These are phyloP conservation scores for Aurelia aurita DNA, from an alignment of 30 jellyfish, hydroid and myxozoan genomes.

Conservation along the genomic window DNA sequence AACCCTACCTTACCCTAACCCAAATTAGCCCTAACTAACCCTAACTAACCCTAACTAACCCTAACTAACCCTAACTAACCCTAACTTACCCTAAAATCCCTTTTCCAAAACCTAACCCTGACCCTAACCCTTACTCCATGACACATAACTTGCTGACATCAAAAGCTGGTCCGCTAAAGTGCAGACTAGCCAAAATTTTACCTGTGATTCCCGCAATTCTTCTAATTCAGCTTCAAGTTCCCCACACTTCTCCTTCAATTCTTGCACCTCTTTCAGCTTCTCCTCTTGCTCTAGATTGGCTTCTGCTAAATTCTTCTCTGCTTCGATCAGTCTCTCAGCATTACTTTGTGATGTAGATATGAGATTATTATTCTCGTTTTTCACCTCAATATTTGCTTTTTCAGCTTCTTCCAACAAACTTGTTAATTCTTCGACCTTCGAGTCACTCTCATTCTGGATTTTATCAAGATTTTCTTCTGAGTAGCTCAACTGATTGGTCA, in stretches of 20 bases:
- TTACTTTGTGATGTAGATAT: slow-evolving; percentile 38
- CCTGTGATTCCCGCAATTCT: slow-evolving; percentile 14
- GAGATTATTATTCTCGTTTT: slow-evolving; percentile 43
- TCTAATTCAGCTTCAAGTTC: slow-evolving; percentile 36
- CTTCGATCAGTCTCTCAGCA: slow-evolving; percentile 38
- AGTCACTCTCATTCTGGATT: slow-evolving; percentile 38
- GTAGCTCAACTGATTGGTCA: slow-evolving; percentile 55
- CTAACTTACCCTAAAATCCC: no score
- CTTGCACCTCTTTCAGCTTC: slow-evolving; percentile 29
- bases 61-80: no score
- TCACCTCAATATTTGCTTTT: background rate
- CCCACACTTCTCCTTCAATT: slow-evolving; percentile 26
- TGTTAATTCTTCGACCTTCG: slow-evolving; percentile 55
- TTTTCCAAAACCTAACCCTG: no score
- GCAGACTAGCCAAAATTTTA: no score
- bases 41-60: no score
- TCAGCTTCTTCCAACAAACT: slow-evolving; percentile 45
- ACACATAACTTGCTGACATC: no score
- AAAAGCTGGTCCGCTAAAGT: no score
- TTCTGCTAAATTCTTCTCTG: slow-evolving; percentile 33
- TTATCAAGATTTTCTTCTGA: slow-evolving; percentile 80
- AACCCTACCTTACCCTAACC: no score
- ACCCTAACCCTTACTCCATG: no score
- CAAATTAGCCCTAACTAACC: no score
- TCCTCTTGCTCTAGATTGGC: slow-evolving; percentile 45